Evolutionary conservation across 2,113 vertebrate species (phyloP).

Genomic region (Ramphastos sulfuratus): DNA sequence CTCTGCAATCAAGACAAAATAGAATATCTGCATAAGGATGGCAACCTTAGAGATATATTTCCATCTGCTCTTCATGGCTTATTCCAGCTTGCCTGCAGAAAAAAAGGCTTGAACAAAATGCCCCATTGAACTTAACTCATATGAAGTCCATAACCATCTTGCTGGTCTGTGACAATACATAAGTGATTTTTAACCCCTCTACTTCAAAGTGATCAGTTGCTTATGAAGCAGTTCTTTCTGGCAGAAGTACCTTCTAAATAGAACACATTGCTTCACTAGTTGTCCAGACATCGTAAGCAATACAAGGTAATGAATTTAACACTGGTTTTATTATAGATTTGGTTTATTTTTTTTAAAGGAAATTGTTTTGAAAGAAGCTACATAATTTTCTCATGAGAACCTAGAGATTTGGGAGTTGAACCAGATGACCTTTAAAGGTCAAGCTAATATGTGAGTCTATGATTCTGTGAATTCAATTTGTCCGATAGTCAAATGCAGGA

Average conservation of each 20-base stretch:
- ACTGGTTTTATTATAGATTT: accelerated
- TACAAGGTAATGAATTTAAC: neutral
- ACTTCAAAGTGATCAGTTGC: neutral
- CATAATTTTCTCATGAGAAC: neutral
- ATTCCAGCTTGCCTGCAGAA: neutral
- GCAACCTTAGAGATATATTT: neutral
- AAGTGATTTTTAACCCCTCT: neutral
- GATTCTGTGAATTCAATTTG: neutral
- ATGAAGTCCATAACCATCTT: neutral
- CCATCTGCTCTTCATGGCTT: slow-evolving; percentile 4
- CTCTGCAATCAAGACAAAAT: neutral
- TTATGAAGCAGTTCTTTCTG: neutral
- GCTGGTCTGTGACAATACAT: neutral
- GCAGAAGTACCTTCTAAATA: neutral
- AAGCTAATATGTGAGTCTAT: neutral
- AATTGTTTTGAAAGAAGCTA: neutral
- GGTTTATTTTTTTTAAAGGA: neutral
- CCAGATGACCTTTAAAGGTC: neutral
- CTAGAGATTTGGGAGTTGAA: neutral
- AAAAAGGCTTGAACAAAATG: slow-evolving; percentile 5
- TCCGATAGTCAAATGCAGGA: neutral
- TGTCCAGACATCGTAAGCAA: neutral
- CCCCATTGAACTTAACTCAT: neutral
- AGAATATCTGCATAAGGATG: slow-evolving; percentile 4
- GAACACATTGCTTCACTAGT: neutral